Evolutionary conservation across 2,888 invertebrate species (phyloP).

Genomic region (Mythimna lalbum): DNA sequence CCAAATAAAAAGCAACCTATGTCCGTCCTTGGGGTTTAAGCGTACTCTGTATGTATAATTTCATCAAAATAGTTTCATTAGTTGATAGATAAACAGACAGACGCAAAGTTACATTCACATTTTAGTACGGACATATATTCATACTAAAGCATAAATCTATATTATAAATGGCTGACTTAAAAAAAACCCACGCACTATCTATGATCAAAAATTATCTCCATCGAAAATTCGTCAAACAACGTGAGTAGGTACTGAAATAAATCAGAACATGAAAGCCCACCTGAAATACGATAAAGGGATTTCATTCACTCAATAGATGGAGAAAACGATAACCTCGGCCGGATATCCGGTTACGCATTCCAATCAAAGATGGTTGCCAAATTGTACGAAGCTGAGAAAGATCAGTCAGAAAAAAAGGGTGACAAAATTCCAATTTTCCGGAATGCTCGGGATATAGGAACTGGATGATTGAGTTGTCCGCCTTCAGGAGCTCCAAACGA

Average conservation of each 20-base stretch:
- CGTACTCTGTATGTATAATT: too few relatives aligned
- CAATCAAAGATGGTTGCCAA: slow-evolving; percentile 85
- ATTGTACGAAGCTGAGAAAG: slow-evolving; percentile 82
- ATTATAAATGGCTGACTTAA: background rate
- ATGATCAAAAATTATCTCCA: slow-evolving; percentile 34
- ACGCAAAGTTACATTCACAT: too few relatives aligned
- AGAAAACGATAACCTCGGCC: slow-evolving; percentile 78
- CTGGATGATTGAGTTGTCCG: slow-evolving; percentile 79
- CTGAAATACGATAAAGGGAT: slow-evolving; percentile 78
- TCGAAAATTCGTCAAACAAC: slow-evolving; percentile 34
- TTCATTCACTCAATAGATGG: slow-evolving; percentile 76
- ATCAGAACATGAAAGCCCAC: slow-evolving; percentile 74
- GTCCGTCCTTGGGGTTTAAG: too few relatives aligned
- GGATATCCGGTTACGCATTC: slow-evolving; percentile 85
- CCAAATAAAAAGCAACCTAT: too few relatives aligned
- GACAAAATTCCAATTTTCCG: slow-evolving; percentile 85
- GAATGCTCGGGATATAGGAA: slow-evolving; percentile 73
- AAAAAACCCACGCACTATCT: slow-evolving; percentile 4
- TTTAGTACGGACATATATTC: background rate
- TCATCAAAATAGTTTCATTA: too few relatives aligned
- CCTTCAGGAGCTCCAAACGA: slow-evolving; percentile 62
- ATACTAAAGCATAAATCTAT: background rate
- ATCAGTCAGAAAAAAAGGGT: slow-evolving; percentile 83
- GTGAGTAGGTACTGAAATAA: slow-evolving; percentile 70
- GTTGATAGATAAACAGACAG: too few relatives aligned